Evolutionary conservation across 1,140 invertebrate species (phyloP), one percentile per base, ranked within the genome.

Genomic region (Acromyrmex heyeri): DNA sequence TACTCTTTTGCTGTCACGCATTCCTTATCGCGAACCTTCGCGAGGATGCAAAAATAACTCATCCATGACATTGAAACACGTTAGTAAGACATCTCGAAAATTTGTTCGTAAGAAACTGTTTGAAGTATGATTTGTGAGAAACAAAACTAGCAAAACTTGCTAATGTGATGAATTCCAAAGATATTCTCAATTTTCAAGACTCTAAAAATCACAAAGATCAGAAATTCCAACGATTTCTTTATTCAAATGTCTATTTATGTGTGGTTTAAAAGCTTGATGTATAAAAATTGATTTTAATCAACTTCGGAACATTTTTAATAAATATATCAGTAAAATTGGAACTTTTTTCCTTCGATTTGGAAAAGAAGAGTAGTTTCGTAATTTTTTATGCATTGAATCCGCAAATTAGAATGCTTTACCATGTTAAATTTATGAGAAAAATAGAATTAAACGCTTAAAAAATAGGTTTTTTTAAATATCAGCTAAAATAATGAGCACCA

Each of bases 41-140:
- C 24, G 18, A 59, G 24, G 69, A 82, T 34, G 53, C 18, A 30
- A 55, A 82, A 83, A 83, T 50, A 83, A 50, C 78, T 81, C 34
- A 57, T 57, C 62, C 55, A 50, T 50, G 69, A 61, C 69, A 62
- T 75, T 83, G 79, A 75, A 81, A 27, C 30, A 34, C 10, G 2
- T 81, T 81, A 57, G 16, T 50, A 50, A 65, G 18, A 57, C 10
- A 16, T 48, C 24, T 7, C 6, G 38, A 6, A 44, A 69, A 57
- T 50, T 27, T 65, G 10, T 57, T 70, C 69, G 16, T 27, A 44
- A 81, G 21, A 27, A 70, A 14, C 3, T n/a, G n/a, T 38, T 24
- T 7, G 14, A 30, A 59, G 16, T 24, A 21, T 12, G 1, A 76
- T 30, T 10, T 16, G 6, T n/a, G n/a, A 64, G 24, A 30, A 38